A percentile compares a stretch with the other conserved stretches of the same genome.
Evolutionary conservation across 1,140 invertebrate species (phyloP).

Genomic region (Pissodes strobi): DNA sequence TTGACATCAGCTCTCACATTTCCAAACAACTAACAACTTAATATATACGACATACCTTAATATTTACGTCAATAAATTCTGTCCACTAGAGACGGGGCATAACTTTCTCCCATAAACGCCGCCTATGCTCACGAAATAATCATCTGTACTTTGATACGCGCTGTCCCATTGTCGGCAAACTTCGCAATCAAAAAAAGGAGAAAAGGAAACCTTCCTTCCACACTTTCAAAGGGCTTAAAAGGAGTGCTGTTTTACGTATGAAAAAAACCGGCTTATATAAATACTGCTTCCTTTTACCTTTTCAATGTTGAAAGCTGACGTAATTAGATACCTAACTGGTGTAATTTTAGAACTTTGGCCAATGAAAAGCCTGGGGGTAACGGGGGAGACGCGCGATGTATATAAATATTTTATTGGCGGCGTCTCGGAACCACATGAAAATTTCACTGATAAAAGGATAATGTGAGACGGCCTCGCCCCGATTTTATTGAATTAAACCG

Average conservation of each 20-base stretch:
- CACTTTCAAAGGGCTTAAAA: constrained; percentile 4
- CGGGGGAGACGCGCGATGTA: not conserved
- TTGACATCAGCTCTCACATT: too few relatives aligned
- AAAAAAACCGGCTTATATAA: constrained; percentile 14
- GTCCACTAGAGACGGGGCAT: too few relatives aligned
- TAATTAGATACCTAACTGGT: constrained; percentile 30
- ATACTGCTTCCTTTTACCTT: constrained; percentile 15
- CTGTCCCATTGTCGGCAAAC: not conserved
- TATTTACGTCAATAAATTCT: too few relatives aligned
- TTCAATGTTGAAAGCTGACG: constrained; percentile 11
- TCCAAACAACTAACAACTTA: too few relatives aligned
- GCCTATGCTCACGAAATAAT: too few relatives aligned
- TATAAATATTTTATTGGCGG: constrained; percentile 34
- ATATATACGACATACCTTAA: too few relatives aligned
- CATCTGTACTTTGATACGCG: not conserved
- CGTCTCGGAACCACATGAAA: constrained; percentile 19
- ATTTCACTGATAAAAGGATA: constrained; percentile 15
- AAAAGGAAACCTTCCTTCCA: not conserved
- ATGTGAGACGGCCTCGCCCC: not conserved
- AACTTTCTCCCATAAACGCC: too few relatives aligned
- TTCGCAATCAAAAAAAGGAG: not conserved
- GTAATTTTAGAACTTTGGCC: constrained; percentile 20
- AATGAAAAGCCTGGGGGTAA: constrained; percentile 9
- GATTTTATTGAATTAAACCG: constrained; percentile 17
- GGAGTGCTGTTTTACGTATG: constrained; percentile 14